Base-by-base conservation (phyloP, 2,888 invertebrate genomes). In the Tetramorium bicarinatum region DNA sequence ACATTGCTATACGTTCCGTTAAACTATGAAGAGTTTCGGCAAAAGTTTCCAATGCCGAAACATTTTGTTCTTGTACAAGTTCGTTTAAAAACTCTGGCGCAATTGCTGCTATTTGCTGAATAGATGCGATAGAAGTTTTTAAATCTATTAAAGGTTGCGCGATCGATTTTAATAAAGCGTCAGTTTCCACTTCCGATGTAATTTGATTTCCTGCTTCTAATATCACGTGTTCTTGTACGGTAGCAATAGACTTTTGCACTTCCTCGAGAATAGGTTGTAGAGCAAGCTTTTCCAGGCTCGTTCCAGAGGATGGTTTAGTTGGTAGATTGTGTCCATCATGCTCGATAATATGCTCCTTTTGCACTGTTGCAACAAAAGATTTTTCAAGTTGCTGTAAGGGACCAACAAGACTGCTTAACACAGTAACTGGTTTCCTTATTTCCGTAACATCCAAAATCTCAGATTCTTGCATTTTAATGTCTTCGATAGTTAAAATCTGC, bases 11-110 rank as follows among this genome's bases (percentile, higher is more conserved):
- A 7, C 75, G 67, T 59, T 91, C 90, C 4, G 82, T 84, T 2
- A 91, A 8, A 18, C 87, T 85, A 41, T 85, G 87, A 29, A 91
- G 85, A 18, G 82, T 82, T 52, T 82, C 83, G 1, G 96, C 96
- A 18, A 96, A 92, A 3, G 95, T 95, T 74, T 95, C 93, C 54
- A 95, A 90, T 6, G 95, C 88, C 0, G 93, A 90, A 41, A 91
- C 56, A 59, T 87, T 88, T 2, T 91, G 90, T 6, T 74, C 67
- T 52, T 83, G 84, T 1, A 84, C 75, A 0, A 90, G 8, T 21
- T 88, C 87, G 7, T 75, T 66, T 0, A 85, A 6, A n/a, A 49
- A 9, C 34, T 87, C 89, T 0, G 87, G 75, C 0, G 74, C 82
- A 1, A 59, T 6, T 41, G 85, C 80, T 0, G 84, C 52, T 9